A percentile compares a stretch with the other conserved stretches of the same genome.
Evolutionary conservation across 2,797 vertebrate species (phyloP).

Genomic region (Rhodeus uyekii): DNA sequence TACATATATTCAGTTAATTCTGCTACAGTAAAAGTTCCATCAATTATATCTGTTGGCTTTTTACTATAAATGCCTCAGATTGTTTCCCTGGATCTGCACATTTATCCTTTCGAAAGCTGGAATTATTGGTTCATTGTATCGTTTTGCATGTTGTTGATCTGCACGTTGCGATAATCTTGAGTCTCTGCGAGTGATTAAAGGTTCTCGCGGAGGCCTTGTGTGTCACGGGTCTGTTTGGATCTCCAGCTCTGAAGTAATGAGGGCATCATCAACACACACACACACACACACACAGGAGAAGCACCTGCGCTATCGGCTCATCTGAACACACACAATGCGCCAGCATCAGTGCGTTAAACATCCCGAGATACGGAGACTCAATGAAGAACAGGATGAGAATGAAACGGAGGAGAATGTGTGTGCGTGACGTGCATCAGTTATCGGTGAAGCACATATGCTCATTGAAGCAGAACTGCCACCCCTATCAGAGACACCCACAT

Average conservation of each 20-base stretch:
- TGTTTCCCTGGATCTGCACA: neutral
- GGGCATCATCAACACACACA: neutral
- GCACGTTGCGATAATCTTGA: neutral
- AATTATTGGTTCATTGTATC: neutral
- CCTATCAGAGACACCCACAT: conserved; percentile 28
- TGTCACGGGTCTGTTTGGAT: neutral
- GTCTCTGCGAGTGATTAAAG: neutral
- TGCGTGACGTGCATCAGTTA: conserved; percentile 14
- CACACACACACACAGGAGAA: neutral
- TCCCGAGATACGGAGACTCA: neutral
- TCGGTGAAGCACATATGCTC: conserved; percentile 35
- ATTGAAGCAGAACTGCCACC: conserved; percentile 40
- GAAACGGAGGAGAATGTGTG: neutral
- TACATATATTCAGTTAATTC: too few relatives aligned
- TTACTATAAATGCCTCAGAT: neutral
- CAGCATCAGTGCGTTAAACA: neutral
- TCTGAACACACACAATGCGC: neutral
- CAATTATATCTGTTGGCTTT: neutral
- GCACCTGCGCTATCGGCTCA: too few relatives aligned
- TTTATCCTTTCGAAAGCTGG: neutral
- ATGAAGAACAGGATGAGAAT: too few relatives aligned
- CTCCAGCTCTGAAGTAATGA: neutral
- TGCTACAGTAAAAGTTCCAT: neutral
- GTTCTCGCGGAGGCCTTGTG: neutral
- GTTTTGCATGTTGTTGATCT: neutral